These are phyloP conservation scores for Hippopotamyrus pictus DNA, from an alignment of 2,797 vertebrate species.

Conservation along the genomic window DNA sequence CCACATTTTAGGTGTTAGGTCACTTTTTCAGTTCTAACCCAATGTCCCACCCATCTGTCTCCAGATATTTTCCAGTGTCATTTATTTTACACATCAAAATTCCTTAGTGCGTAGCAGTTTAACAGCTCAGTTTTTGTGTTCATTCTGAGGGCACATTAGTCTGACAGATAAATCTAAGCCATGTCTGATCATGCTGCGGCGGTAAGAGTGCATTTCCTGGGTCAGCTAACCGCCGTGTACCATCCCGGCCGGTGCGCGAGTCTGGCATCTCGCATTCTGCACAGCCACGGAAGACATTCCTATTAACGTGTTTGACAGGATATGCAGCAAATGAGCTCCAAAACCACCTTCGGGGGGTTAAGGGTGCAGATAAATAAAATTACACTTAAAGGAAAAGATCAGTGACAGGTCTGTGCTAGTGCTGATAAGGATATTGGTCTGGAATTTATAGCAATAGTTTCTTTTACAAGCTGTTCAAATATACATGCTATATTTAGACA, in stretches of 20 bases:
- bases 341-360: neutral
- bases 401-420: neutral
- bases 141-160: neutral
- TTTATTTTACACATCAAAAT: neutral
- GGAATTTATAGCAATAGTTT: neutral
- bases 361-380: neutral
- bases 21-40: neutral
- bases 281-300: neutral
- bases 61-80: neutral
- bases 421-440: neutral
- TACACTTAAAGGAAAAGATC: neutral
- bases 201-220: neutral
- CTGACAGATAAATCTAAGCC: neutral
- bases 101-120: neutral
- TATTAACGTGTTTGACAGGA: neutral
- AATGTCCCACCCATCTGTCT: neutral
- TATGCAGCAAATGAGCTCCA: neutral
- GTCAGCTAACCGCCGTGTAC: neutral
- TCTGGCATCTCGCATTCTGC: neutral
- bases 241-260: neutral
- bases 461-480: neutral
- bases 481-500: constrained; percentile 34
- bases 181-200: neutral
- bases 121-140: neutral
- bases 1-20: neutral